A percentile compares a stretch with the other conserved stretches of the same genome.
These are phyloP conservation scores for Coccyzus lansbergi DNA, from an alignment of 2,797 vertebrate genomes.

Conservation along the genomic window DNA sequence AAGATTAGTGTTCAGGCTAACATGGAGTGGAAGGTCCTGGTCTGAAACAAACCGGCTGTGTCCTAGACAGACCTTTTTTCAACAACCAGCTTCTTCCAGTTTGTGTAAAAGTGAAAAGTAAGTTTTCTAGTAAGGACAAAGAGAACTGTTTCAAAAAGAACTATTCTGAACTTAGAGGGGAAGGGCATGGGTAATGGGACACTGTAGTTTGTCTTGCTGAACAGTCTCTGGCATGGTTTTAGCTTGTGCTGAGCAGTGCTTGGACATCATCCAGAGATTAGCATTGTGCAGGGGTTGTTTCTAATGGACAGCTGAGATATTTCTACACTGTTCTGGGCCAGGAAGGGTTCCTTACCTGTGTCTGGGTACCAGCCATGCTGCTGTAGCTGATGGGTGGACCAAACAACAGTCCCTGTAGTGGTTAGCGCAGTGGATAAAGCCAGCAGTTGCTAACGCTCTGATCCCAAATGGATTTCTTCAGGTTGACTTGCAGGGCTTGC, in stretches of 20 bases:
- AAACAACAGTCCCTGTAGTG: rapidly evolving
- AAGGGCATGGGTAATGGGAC: background rate
- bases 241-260: background rate
- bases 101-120: background rate
- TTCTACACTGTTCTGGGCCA: rapidly evolving
- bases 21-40: background rate
- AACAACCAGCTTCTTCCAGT: background rate
- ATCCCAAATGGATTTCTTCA: background rate
- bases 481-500: background rate
- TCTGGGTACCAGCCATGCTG: rapidly evolving
- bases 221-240: too few relatives aligned
- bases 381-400: background rate
- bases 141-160: background rate
- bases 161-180: rapidly evolving
- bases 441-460: background rate
- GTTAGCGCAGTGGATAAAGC: too few relatives aligned
- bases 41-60: background rate
- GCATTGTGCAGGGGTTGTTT: background rate
- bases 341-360: rapidly evolving
- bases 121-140: background rate
- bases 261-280: background rate
- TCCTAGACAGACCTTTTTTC: background rate
- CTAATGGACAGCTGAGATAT: background rate
- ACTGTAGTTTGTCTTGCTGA: background rate
- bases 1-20: rapidly evolving